A percentile compares a stretch with the other conserved stretches of the same genome.
phyloP scores from a whole-genome alignment of 2,113 vertebrate genomes.

The Arothron firmamentum region DNA sequence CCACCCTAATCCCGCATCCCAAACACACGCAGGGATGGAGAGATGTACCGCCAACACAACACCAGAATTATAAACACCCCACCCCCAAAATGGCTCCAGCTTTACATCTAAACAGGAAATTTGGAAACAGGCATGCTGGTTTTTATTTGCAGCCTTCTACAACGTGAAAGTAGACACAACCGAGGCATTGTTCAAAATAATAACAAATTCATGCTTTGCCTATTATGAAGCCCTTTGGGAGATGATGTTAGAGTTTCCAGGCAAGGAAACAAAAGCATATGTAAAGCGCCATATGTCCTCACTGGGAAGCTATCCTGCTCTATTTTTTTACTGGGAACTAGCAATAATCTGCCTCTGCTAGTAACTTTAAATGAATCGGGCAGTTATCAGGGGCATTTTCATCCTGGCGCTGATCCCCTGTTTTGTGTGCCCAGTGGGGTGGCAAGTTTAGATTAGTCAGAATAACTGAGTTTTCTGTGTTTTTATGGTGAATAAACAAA shows the following conservation, averaged over 20 bases:
- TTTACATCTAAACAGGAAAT: conserved; percentile 1
- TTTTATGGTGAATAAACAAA: conserved; percentile 5
- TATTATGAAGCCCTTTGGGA: conserved; percentile 19
- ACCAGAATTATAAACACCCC: conserved; percentile 40
- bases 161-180: conserved; percentile 12
- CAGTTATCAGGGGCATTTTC: conserved; percentile 25
- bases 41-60: conserved; percentile 19
- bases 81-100: conserved; percentile 17
- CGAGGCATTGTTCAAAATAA: conserved; percentile 48
- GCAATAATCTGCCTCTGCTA: conserved; percentile 30
- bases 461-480: no score
- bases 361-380: conserved; percentile 38
- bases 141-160: conserved; percentile 39
- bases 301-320: conserved; percentile 48
- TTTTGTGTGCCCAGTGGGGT: conserved; percentile 15
- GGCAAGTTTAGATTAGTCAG: conserved; percentile 18
- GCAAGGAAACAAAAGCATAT: conserved; percentile 15
- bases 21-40: conserved; percentile 19
- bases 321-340: conserved; percentile 40
- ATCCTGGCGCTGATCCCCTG: conserved; percentile 13
- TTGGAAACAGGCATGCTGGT: conserved; percentile 5
- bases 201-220: conserved; percentile 38
- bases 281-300: conserved; percentile 42
- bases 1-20: conserved; percentile 34
- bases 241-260: conserved; percentile 35